Conservation (phyloP, 2,888 invertebrate species). For the Seira ritae region DNA sequence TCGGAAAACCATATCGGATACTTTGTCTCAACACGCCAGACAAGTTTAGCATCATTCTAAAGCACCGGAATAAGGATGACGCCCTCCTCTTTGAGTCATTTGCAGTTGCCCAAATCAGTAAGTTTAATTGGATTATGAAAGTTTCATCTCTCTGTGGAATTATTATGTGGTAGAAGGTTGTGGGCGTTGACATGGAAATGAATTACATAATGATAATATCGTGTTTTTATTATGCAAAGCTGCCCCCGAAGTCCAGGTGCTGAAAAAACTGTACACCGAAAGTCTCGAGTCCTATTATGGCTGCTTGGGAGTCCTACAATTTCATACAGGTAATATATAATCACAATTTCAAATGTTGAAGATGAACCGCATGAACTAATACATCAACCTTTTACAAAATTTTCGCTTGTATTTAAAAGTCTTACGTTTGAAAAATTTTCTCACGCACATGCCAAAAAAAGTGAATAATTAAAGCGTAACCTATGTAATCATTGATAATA, state of each 20-base stretch:
- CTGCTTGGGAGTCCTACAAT: constrained; percentile 93
- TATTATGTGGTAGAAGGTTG: not conserved
- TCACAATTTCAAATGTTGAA: too few species aligned
- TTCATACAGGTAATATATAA: constrained; percentile 81
- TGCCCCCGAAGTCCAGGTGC: constrained; percentile 92
- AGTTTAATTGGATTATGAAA: constrained; percentile 76
- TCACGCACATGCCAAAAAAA: too few species aligned
- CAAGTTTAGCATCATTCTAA: constrained; percentile 92
- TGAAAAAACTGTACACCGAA: constrained; percentile 93
- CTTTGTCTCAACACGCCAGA: constrained; percentile 91
- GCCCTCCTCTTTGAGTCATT: constrained; percentile 94
- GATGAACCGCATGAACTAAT: too few species aligned
- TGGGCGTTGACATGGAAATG: not conserved
- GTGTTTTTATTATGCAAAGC: not conserved
- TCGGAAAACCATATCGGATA: constrained; percentile 95
- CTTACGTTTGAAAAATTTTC: too few species aligned
- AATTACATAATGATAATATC: constrained; percentile 11
- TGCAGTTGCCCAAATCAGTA: constrained; percentile 90
- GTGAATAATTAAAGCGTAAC: too few species aligned
- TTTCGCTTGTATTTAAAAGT: too few species aligned
- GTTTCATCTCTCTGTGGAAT: not conserved
- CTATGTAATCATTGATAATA: not conserved
- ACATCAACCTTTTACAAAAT: too few species aligned
- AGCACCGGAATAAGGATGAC: constrained; percentile 90
- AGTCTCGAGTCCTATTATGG: constrained; percentile 93